Conservation (phyloP, 1,140 invertebrate species). For the Eueides isabella region DNA sequence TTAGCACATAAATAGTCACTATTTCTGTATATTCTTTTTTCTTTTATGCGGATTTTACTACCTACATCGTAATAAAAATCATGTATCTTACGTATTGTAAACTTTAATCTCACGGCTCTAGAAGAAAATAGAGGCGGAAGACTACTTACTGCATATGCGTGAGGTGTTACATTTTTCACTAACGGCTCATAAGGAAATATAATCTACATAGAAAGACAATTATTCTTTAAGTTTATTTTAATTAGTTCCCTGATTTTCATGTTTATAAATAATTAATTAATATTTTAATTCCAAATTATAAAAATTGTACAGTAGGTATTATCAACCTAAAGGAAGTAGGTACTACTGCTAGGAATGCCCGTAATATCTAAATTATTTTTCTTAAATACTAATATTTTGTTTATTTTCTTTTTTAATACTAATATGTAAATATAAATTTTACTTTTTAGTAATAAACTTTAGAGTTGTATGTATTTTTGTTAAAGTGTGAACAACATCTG, state of each 20-base stretch:
- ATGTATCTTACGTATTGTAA: background rate
- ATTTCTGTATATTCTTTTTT: background rate
- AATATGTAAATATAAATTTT: no score
- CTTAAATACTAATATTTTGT: no score
- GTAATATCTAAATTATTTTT: no score
- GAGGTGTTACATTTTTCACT: slow-evolving; percentile 8
- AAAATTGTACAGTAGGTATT: background rate
- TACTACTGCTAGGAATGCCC: no score
- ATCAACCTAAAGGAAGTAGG: no score
- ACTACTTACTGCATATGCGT: background rate
- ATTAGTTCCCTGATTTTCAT: background rate
- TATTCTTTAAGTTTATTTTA: background rate
- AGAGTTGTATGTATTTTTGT: no score
- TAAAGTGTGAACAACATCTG: no score
- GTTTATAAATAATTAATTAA: background rate
- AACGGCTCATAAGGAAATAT: background rate
- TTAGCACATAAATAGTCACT: background rate
- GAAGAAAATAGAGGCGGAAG: background rate
- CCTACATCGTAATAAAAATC: background rate
- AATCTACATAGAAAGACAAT: background rate
- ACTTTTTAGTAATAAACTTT: no score
- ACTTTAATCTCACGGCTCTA: background rate
- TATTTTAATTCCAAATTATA: background rate
- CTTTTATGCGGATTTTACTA: background rate
- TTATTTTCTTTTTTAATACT: no score